Evolutionary conservation across 1,140 invertebrate genomes (phyloP).

Genomic region (Harlomillsia oculata): DNA sequence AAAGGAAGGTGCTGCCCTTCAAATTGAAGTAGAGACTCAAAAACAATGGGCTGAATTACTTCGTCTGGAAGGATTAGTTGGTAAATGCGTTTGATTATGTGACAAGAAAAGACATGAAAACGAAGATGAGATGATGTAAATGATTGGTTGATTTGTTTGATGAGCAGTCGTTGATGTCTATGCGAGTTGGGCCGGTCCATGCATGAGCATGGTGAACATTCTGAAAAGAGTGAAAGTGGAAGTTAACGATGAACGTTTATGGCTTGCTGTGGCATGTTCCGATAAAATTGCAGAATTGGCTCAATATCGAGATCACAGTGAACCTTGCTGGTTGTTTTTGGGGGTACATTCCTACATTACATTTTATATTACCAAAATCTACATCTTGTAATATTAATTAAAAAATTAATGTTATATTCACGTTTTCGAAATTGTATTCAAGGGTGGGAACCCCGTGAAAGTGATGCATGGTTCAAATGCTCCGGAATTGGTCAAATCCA

Average conservation of each 20-base stretch:
- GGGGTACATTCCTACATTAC: conserved; percentile 46
- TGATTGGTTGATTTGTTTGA: neutral
- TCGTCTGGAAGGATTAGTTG: conserved; percentile 63
- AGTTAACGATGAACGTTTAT: conserved; percentile 67
- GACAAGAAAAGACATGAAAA: neutral
- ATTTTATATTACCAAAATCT: neutral
- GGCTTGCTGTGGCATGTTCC: conserved; percentile 67
- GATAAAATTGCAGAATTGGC: conserved; percentile 67
- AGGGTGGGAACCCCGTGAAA: conserved; percentile 71
- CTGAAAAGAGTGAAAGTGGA: conserved; percentile 84
- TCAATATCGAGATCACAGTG: conserved; percentile 74
- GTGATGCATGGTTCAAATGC: conserved; percentile 77
- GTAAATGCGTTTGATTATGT: conserved; percentile 43
- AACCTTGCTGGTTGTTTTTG: conserved; percentile 83
- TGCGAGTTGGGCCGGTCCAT: conserved; percentile 85
- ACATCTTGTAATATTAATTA: no score
- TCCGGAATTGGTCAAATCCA: conserved; percentile 55
- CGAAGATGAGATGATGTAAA: neutral
- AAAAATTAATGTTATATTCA: neutral
- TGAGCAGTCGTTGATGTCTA: conserved; percentile 61
- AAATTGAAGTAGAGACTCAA: conserved; percentile 66
- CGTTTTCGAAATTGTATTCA: neutral
- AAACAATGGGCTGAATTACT: conserved; percentile 79
- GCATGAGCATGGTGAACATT: conserved; percentile 72
- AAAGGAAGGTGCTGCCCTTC: conserved; percentile 57